phyloP scores from a whole-genome alignment of 2,797 vertebrate genomes.

The Melanotaenia maccullochi region DNA sequence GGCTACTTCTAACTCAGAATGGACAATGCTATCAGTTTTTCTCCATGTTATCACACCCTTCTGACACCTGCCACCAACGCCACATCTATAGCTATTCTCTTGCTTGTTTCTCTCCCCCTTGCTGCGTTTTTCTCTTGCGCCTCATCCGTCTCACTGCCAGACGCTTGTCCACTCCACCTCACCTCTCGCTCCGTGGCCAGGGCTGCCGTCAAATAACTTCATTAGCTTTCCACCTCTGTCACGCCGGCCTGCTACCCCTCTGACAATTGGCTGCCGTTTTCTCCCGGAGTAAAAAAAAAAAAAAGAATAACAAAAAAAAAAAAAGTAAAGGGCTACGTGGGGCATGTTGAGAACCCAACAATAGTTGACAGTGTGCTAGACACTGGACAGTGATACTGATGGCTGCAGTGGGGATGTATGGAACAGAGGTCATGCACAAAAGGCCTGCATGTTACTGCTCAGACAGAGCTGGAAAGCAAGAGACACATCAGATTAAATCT shows the following conservation, averaged over 20 bases:
- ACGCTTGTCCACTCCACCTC: slow-evolving; percentile 83
- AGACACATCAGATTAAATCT: slow-evolving; percentile 57
- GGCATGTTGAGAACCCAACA: slow-evolving; percentile 81
- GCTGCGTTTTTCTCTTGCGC: slow-evolving; percentile 58
- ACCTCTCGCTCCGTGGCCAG: slow-evolving; percentile 83
- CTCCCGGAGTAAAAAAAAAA: slow-evolving; percentile 46
- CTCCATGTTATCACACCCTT: slow-evolving; percentile 78
- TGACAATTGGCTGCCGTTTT: slow-evolving; percentile 83
- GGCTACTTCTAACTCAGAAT: slow-evolving; percentile 60
- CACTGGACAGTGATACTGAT: slow-evolving; percentile 79
- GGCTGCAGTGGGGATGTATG: slow-evolving; percentile 79
- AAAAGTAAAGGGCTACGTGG: slow-evolving; percentile 64
- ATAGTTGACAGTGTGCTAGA: slow-evolving; percentile 79
- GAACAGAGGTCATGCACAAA: slow-evolving; percentile 76
- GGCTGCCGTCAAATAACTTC: slow-evolving; percentile 87
- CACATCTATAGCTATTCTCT: slow-evolving; percentile 59
- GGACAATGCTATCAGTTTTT: slow-evolving; percentile 76
- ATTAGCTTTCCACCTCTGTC: slow-evolving; percentile 88
- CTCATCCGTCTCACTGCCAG: slow-evolving; percentile 84
- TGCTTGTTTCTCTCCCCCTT: slow-evolving; percentile 48
- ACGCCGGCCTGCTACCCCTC: slow-evolving; percentile 80
- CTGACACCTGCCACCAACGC: slow-evolving; percentile 81
- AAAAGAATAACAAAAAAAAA: slow-evolving; percentile 42
- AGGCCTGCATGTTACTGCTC: slow-evolving; percentile 67
- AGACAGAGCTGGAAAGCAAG: slow-evolving; percentile 54